phyloP scores from a whole-genome alignment of 1,140 invertebrate species.

The Macrocentrus cingulum region DNA sequence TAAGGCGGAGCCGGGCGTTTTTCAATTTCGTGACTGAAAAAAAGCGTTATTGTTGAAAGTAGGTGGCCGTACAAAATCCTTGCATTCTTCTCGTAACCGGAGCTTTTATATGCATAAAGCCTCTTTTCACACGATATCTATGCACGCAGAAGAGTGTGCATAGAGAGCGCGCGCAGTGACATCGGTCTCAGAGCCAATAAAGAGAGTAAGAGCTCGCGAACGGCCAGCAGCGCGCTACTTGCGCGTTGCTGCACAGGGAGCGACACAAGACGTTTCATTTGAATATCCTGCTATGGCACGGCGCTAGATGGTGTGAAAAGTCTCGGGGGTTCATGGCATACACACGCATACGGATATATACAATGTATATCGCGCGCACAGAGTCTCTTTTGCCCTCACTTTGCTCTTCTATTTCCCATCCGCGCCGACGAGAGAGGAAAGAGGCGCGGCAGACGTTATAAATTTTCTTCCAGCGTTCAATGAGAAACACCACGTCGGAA shows the following conservation, averaged over 20 bases:
- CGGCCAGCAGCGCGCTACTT: too few species aligned
- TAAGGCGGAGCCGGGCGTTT: too few species aligned
- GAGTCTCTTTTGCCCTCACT: neutral
- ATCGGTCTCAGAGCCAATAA: slow-evolving; percentile 17
- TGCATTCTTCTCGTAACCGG: too few species aligned
- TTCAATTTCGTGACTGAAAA: too few species aligned
- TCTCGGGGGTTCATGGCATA: slow-evolving; percentile 3
- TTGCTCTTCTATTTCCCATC: slow-evolving; percentile 1
- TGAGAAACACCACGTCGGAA: slow-evolving; percentile 13
- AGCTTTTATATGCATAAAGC: too few species aligned
- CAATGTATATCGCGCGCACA: neutral
- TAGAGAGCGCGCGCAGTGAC: neutral
- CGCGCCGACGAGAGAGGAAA: neutral
- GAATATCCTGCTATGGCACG: slow-evolving; percentile 22
- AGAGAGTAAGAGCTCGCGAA: slow-evolving; percentile 19
- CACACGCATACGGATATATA: neutral
- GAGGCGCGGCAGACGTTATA: slow-evolving; percentile 8
- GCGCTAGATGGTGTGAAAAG: slow-evolving; percentile 12
- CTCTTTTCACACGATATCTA: too few species aligned
- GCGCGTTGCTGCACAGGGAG: neutral
- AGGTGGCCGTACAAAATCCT: too few species aligned
- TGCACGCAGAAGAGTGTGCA: too few species aligned
- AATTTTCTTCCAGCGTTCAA: slow-evolving; percentile 9
- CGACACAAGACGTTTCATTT: slow-evolving; percentile 20
- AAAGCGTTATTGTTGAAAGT: too few species aligned